A percentile compares a stretch with the other conserved stretches of the same genome.
Evolutionary conservation across 30 jellyfish, hydroid and myxozoan species (phyloP).

Genomic region (Chrysaora quinquecirrha): DNA sequence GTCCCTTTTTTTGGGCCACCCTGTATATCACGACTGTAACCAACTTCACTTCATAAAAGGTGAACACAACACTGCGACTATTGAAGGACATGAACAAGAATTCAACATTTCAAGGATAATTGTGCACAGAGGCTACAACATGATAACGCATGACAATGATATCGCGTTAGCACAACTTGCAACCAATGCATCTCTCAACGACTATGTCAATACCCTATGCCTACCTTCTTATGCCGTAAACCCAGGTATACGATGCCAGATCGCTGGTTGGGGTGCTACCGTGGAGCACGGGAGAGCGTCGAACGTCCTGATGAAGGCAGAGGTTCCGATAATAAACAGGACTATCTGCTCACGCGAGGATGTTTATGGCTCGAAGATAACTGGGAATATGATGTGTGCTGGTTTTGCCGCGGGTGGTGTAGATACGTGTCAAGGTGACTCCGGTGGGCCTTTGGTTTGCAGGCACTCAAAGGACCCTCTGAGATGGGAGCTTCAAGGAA

Average conservation of each 20-base stretch:
- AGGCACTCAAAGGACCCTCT: conserved; percentile 23
- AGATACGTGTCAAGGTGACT: conserved; percentile 86
- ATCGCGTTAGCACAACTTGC: conserved; percentile 65
- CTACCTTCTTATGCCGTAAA: conserved; percentile 50
- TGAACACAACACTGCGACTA: conserved; percentile 18
- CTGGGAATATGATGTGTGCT: conserved; percentile 90
- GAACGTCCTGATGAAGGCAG: conserved; percentile 60
- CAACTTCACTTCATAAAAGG: conserved; percentile 18
- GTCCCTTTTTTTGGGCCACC: no score
- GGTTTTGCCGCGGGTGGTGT: conserved; percentile 80
- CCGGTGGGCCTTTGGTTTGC: conserved; percentile 96
- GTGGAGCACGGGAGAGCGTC: conserved; percentile 64
- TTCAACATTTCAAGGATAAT: conserved; percentile 46
- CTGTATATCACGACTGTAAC: no score
- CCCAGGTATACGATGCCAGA: conserved; percentile 61
- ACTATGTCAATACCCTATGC: conserved; percentile 68
- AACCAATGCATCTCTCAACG: conserved; percentile 32
- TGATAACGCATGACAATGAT: conserved; percentile 75
- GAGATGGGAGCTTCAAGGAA: conserved; percentile 79
- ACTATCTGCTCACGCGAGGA: conserved; percentile 51
- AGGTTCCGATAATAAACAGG: conserved; percentile 64
- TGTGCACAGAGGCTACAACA: conserved; percentile 61
- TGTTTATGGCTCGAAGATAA: conserved; percentile 68
- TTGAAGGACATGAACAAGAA: conserved; percentile 66
- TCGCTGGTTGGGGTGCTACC: conserved; percentile 95